These are phyloP conservation scores for Heliconius sara DNA, from an alignment of 2,888 invertebrate species.

Conservation along the genomic window DNA sequence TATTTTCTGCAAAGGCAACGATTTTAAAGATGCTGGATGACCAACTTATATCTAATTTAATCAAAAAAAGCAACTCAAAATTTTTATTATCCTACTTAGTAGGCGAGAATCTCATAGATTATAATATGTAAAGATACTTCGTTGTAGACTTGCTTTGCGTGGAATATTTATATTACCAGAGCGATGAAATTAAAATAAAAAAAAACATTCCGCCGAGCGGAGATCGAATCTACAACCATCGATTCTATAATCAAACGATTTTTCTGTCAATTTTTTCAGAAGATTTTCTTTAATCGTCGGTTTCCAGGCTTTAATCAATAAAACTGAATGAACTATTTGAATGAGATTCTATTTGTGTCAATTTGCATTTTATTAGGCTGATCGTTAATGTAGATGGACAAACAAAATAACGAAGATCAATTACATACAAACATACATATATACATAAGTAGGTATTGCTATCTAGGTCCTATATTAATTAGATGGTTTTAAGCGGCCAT, in stretches of 20 bases:
- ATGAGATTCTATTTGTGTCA: slow-evolving; percentile 32
- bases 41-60: too few species aligned
- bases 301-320: slow-evolving; percentile 24
- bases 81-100: too few species aligned
- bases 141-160: background rate
- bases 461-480: slow-evolving; percentile 43
- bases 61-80: too few species aligned
- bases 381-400: slow-evolving; percentile 37
- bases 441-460: slow-evolving; percentile 29
- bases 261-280: background rate
- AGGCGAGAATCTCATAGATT: too few species aligned
- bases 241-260: background rate
- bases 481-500: slow-evolving; percentile 16
- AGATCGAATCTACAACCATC: background rate
- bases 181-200: too few species aligned
- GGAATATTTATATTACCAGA: background rate
- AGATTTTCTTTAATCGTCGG: slow-evolving; percentile 1
- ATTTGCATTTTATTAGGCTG: slow-evolving; percentile 42
- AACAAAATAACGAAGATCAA: slow-evolving; percentile 48
- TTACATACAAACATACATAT: slow-evolving; percentile 33
- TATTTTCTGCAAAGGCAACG: too few species aligned
- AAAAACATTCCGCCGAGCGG: background rate
- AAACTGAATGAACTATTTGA: slow-evolving; percentile 16
- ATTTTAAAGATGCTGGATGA: too few species aligned
- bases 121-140: background rate